A percentile compares a stretch with the other conserved stretches of the same genome.
These are phyloP conservation scores for Archocentrus centrarchus DNA, from an alignment of 2,113 vertebrate species.

Conservation along the genomic window DNA sequence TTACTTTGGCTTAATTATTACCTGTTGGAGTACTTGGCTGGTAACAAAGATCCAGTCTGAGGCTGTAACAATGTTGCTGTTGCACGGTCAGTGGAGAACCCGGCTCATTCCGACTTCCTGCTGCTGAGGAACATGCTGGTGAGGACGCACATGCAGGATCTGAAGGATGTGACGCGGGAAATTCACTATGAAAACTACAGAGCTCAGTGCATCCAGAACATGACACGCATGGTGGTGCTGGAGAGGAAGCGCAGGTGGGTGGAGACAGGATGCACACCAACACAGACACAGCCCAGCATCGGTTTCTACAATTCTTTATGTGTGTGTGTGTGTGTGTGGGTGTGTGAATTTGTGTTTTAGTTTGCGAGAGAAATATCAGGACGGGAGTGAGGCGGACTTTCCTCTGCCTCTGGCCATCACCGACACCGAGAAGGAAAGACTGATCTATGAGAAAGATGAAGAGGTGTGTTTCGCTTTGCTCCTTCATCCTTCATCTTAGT, in stretches of 20 bases:
- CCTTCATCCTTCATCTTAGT: background rate
- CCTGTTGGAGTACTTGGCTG: background rate
- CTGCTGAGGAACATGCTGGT: slow-evolving; percentile 97
- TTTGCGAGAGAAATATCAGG: slow-evolving; percentile 77
- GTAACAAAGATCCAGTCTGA: background rate
- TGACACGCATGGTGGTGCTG: slow-evolving; percentile 93
- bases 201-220: slow-evolving; percentile 93
- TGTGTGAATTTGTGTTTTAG: slow-evolving; percentile 76
- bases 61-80: background rate
- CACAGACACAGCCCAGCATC: background rate
- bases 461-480: slow-evolving; percentile 82
- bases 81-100: slow-evolving; percentile 76
- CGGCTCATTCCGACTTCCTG: slow-evolving; percentile 90
- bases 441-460: slow-evolving; percentile 93
- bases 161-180: slow-evolving; percentile 94
- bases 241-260: slow-evolving; percentile 91
- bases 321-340: slow-evolving; percentile 14
- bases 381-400: slow-evolving; percentile 86
- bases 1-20: background rate
- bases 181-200: slow-evolving; percentile 97
- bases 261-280: slow-evolving; percentile 3
- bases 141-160: slow-evolving; percentile 96
- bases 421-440: slow-evolving; percentile 86
- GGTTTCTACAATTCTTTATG: too few species aligned
- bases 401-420: slow-evolving; percentile 86